Evolutionary conservation across 2,113 vertebrate genomes (phyloP).

Genomic region (Ciconia stormi): DNA sequence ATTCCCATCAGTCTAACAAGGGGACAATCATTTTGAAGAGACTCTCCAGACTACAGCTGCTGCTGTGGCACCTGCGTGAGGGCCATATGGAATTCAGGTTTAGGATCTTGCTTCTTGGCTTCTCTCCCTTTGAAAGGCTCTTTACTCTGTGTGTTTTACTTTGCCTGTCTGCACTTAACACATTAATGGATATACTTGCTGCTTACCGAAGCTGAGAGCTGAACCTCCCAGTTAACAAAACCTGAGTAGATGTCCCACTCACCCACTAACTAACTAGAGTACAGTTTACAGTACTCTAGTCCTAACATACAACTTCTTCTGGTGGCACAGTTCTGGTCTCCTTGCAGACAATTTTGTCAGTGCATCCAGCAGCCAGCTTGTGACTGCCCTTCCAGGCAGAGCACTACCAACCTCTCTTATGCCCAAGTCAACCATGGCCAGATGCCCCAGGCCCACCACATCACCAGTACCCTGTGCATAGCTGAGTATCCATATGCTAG

Average conservation of each 20-base stretch:
- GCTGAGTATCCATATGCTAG: neutral
- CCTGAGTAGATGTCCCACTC: neutral
- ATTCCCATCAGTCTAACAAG: conserved; percentile 43
- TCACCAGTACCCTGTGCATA: neutral
- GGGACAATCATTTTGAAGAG: conserved; percentile 54
- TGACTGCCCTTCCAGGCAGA: neutral
- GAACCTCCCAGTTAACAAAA: neutral
- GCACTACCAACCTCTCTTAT: neutral
- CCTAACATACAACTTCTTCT: neutral
- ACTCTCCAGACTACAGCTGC: conserved; percentile 44
- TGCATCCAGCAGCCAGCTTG: neutral
- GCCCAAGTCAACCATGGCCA: neutral
- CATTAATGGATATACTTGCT: neutral
- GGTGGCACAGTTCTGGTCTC: neutral
- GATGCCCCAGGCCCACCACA: neutral
- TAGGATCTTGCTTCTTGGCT: conserved; percentile 23
- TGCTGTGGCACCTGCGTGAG: conserved; percentile 10
- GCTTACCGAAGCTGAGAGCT: neutral
- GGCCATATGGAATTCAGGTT: neutral
- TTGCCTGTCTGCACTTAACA: neutral
- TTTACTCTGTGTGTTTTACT: neutral
- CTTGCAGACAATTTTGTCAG: neutral
- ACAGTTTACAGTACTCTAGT: neutral
- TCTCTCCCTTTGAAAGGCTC: neutral
- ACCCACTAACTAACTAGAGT: neutral